Evolutionary conservation across 2,797 vertebrate species (phyloP).

Genomic region (Denticeps clupeoides): DNA sequence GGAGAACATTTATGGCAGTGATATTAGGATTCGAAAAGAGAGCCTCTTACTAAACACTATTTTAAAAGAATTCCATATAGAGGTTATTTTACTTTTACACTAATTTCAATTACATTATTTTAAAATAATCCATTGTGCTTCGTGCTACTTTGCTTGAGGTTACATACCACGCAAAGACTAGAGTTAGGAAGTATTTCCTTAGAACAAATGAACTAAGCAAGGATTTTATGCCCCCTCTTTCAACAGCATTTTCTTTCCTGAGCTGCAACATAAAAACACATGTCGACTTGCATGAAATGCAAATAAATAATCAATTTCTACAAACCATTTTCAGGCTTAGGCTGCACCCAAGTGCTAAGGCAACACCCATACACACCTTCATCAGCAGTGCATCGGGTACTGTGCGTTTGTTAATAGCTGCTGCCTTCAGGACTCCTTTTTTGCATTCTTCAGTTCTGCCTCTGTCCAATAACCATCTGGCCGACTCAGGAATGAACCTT

Average conservation of each 20-base stretch:
- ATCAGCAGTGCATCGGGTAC: slow-evolving; percentile 51
- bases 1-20: too few species aligned
- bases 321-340: too few species aligned
- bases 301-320: too few species aligned
- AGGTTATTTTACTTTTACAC: too few species aligned
- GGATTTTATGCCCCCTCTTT: slow-evolving; percentile 41
- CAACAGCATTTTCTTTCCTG: slow-evolving; percentile 33
- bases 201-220: slow-evolving; percentile 58
- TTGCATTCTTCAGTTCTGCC: slow-evolving; percentile 59
- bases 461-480: slow-evolving; percentile 63
- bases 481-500: slow-evolving; percentile 74
- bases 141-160: too few species aligned
- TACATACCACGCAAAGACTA: slow-evolving; percentile 61
- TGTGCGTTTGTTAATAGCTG: slow-evolving; percentile 52
- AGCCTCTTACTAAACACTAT: too few species aligned
- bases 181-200: slow-evolving; percentile 56
- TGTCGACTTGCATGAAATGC: background rate
- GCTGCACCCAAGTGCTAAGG: background rate
- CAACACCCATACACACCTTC: slow-evolving; percentile 44
- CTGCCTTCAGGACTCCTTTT: slow-evolving; percentile 58
- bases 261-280: slow-evolving; percentile 39
- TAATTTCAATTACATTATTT: too few species aligned
- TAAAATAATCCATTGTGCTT: too few species aligned
- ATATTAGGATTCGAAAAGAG: too few species aligned
- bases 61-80: too few species aligned